These are phyloP conservation scores for Protophormia terraenovae DNA, from an alignment of 2,888 invertebrate genomes.

Conservation along the genomic window DNA sequence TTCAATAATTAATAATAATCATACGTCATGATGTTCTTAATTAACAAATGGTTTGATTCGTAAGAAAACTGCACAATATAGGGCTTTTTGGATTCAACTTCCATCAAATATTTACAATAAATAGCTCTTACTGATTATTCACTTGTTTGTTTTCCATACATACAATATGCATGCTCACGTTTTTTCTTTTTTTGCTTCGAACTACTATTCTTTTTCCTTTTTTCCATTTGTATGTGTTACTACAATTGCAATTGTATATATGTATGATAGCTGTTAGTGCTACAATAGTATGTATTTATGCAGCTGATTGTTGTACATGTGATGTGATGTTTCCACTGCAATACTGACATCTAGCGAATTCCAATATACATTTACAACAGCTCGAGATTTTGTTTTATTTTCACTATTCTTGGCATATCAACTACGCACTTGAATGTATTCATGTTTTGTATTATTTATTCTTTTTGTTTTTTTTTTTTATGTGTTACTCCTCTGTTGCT, in stretches of 20 bases:
- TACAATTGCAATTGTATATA: slow-evolving; percentile 7
- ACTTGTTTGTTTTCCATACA: slow-evolving; percentile 36
- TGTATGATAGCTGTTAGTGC: not conserved
- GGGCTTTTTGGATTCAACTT: not conserved
- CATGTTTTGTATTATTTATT: slow-evolving; percentile 26
- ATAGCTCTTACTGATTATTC: slow-evolving; percentile 8
- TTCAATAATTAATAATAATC: not conserved
- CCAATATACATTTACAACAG: slow-evolving; percentile 43
- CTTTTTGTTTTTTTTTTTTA: not conserved
- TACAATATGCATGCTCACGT: slow-evolving; percentile 51
- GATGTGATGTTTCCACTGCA: slow-evolving; percentile 40
- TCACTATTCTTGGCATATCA: slow-evolving; percentile 27
- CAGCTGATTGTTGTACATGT: slow-evolving; percentile 60
- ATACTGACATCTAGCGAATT: slow-evolving; percentile 61
- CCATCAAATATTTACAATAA: not conserved
- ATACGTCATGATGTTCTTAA: not conserved
- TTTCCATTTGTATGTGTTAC: not conserved
- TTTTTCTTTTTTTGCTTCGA: too few relatives aligned
- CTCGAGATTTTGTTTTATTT: slow-evolving; percentile 21
- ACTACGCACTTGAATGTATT: slow-evolving; percentile 30
- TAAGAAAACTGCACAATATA: not conserved
- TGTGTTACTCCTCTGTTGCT: too few relatives aligned
- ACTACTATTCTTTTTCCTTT: not conserved
- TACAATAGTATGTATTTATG: slow-evolving; percentile 26
- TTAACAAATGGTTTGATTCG: not conserved